Evolutionary conservation across 2,797 vertebrate genomes (phyloP).

Genomic region (Choloepus didactylus): DNA sequence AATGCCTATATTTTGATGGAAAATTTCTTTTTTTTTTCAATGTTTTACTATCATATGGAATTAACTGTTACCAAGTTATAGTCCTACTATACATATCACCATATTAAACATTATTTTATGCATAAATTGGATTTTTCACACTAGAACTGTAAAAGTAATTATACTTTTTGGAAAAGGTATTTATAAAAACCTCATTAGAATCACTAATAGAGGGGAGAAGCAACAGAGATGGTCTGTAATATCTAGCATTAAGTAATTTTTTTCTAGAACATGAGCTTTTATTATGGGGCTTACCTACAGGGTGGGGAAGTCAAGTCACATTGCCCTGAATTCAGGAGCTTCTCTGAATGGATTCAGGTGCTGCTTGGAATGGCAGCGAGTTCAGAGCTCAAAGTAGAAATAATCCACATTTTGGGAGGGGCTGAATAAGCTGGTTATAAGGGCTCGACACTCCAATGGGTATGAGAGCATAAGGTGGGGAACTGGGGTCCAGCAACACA

Average conservation of each 20-base stretch:
- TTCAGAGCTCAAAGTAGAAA: too few relatives aligned
- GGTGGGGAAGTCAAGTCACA: too few relatives aligned
- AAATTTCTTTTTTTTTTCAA: slow-evolving; percentile 1
- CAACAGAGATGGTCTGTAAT: neutral
- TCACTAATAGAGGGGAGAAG: neutral
- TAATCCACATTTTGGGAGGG: too few relatives aligned
- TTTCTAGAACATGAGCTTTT: too few relatives aligned
- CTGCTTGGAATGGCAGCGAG: too few relatives aligned
- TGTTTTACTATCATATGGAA: neutral
- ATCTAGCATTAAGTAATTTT: neutral
- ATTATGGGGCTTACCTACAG: too few relatives aligned
- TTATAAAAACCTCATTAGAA: slow-evolving; percentile 4
- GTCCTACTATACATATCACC: neutral
- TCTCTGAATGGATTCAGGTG: too few relatives aligned
- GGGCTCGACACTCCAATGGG: too few relatives aligned
- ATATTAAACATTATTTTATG: neutral
- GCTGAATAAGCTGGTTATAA: too few relatives aligned
- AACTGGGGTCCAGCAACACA: too few relatives aligned
- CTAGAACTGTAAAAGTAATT: neutral
- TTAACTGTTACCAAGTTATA: neutral
- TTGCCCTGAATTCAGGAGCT: too few relatives aligned
- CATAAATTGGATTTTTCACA: neutral
- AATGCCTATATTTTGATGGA: neutral
- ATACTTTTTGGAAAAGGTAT: neutral
- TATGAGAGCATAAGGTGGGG: too few relatives aligned